Conservation (phyloP, 2,888 invertebrate species). For the Clistopyga incitator region DNA sequence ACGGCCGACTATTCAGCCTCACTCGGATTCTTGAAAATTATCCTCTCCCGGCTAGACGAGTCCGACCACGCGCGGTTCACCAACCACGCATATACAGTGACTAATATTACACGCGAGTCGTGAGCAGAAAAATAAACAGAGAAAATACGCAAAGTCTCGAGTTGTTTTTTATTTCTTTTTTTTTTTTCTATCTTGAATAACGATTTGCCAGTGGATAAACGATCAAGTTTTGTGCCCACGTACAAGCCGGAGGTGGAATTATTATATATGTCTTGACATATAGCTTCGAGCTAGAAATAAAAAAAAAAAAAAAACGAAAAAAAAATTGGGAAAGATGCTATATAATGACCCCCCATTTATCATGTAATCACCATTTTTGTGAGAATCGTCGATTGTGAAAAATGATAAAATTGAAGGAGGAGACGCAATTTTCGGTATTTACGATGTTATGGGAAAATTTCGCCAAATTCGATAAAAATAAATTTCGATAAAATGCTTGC, state of each 20-base stretch:
- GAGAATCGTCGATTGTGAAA: no score
- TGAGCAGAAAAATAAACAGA: conserved; percentile 36
- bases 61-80: conserved; percentile 65
- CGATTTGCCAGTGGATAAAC: neutral
- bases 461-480: no score
- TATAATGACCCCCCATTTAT: no score
- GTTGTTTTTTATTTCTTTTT: no score
- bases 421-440: no score
- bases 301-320: no score
- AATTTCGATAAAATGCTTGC: no score
- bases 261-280: neutral
- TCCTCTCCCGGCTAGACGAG: conserved; percentile 59
- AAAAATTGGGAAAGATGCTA: no score
- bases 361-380: no score
- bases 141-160: conserved; percentile 1
- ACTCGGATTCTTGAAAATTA: conserved; percentile 63
- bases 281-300: no score
- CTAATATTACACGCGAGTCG: conserved; percentile 19
- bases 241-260: neutral
- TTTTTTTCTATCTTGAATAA: conserved; percentile 1
- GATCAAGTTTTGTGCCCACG: conserved; percentile 14
- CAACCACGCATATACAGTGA: conserved; percentile 33
- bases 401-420: no score
- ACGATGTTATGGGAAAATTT: no score
- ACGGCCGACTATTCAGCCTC: conserved; percentile 26